These are phyloP conservation scores for Schlechtendalia chinensis DNA, from an alignment of 1,140 invertebrate genomes.

Conservation along the genomic window DNA sequence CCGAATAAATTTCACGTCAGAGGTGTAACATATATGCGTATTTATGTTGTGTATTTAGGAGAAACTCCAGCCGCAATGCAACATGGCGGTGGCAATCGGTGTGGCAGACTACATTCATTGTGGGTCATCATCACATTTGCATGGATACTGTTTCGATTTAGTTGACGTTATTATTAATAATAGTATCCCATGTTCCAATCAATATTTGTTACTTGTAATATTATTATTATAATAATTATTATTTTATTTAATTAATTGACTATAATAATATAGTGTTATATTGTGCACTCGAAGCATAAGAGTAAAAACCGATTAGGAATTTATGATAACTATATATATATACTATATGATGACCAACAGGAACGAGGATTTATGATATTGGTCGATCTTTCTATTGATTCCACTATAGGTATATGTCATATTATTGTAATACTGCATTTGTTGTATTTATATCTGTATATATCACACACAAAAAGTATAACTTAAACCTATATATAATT, in stretches of 20 bases:
- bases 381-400: background rate
- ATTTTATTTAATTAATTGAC: conserved; percentile 1
- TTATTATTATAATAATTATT: too few species aligned
- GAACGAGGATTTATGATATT: background rate
- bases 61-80: conserved; percentile 84
- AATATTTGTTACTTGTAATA: background rate
- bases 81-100: conserved; percentile 60
- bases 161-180: conserved; percentile 38
- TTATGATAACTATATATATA: too few species aligned
- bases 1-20: too few species aligned
- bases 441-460: conserved; percentile 24
- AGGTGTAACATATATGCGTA: too few species aligned
- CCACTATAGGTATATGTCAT: background rate
- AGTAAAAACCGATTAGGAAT: background rate
- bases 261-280: background rate
- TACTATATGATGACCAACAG: background rate
- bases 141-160: conserved; percentile 37
- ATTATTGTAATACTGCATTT: background rate
- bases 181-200: background rate
- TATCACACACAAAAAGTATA: background rate
- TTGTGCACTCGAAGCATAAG: conserved; percentile 4
- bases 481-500: background rate
- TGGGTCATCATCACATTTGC: conserved; percentile 46
- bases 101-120: conserved; percentile 28
- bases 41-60: conserved; percentile 61